Evolutionary conservation across 2,113 vertebrate species (phyloP).

Genomic region (Nicator chloris): DNA sequence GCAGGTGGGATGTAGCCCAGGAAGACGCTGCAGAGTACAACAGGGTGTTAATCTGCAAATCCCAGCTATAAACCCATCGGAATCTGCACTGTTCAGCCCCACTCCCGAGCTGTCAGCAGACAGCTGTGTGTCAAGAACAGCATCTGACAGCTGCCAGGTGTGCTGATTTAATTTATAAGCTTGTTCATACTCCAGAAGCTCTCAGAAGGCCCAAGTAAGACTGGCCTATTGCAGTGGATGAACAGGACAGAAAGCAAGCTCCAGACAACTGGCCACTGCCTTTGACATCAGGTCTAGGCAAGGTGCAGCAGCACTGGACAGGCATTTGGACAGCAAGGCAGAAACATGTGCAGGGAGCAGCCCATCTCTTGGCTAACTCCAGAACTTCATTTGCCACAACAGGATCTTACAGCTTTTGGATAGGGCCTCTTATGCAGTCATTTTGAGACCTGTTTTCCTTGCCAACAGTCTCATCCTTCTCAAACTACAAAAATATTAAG

Average conservation of each 20-base stretch:
- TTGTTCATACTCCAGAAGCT: not conserved
- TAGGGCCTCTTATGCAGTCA: not conserved
- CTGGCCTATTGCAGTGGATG: not conserved
- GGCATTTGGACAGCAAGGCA: not conserved
- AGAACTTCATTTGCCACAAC: not conserved
- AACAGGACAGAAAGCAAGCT: not conserved
- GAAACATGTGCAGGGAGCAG: not conserved
- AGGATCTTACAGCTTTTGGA: not conserved
- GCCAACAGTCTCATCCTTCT: not conserved
- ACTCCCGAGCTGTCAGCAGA: not conserved
- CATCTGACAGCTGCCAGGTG: not conserved
- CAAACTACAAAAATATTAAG: not conserved
- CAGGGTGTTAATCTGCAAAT: conserved; percentile 15
- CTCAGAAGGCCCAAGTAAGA: not conserved
- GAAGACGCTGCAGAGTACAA: not conserved
- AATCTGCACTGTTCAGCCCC: not conserved
- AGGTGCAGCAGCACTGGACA: not conserved
- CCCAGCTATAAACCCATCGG: not conserved
- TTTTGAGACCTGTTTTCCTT: not conserved
- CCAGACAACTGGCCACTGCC: not conserved
- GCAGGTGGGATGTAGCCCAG: not conserved
- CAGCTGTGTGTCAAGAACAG: not conserved
- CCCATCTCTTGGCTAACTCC: not conserved
- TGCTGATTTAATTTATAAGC: not conserved
- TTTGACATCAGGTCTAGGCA: not conserved